A percentile compares a stretch with the other conserved stretches of the same genome.
phyloP scores from a whole-genome alignment of 1,140 invertebrate species.

The Diplogasteroides magnus region DNA sequence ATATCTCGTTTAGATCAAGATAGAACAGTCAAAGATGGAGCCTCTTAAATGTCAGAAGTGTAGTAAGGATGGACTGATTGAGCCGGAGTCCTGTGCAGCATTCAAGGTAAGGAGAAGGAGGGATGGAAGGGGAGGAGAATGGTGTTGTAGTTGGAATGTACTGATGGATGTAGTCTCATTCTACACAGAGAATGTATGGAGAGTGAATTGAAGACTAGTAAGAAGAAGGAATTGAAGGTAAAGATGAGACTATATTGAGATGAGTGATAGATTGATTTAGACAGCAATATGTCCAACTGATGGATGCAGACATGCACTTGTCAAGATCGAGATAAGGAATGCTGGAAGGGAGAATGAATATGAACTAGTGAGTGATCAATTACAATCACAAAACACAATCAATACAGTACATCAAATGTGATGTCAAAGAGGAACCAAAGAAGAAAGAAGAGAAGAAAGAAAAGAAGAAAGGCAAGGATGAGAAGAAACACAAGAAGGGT shows the following conservation, averaged over 20 bases:
- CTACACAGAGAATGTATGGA: not conserved
- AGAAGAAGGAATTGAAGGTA: not conserved
- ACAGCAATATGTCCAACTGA: not conserved
- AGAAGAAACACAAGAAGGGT: not conserved
- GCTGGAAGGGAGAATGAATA: not conserved
- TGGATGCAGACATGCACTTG: not conserved
- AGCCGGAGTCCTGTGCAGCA: constrained; percentile 11
- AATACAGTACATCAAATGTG: not conserved
- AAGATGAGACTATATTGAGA: too few relatives aligned
- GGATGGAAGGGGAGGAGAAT: constrained; percentile 22
- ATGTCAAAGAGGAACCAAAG: not conserved
- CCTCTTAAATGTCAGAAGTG: constrained; percentile 34
- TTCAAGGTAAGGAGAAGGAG: constrained; percentile 3
- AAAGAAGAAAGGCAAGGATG: not conserved
- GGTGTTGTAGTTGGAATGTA: constrained; percentile 9
- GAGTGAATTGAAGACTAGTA: not conserved
- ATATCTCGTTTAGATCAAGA: too few relatives aligned
- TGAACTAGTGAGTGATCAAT: not conserved
- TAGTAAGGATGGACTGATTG: constrained; percentile 11
- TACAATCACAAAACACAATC: not conserved
- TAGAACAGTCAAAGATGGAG: constrained; percentile 5
- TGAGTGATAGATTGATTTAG: too few relatives aligned
- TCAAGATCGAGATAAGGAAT: not conserved
- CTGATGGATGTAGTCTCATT: not conserved
- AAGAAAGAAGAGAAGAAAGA: not conserved